phyloP scores from a whole-genome alignment of 2,113 vertebrate genomes.

The Colinus virginianus region DNA sequence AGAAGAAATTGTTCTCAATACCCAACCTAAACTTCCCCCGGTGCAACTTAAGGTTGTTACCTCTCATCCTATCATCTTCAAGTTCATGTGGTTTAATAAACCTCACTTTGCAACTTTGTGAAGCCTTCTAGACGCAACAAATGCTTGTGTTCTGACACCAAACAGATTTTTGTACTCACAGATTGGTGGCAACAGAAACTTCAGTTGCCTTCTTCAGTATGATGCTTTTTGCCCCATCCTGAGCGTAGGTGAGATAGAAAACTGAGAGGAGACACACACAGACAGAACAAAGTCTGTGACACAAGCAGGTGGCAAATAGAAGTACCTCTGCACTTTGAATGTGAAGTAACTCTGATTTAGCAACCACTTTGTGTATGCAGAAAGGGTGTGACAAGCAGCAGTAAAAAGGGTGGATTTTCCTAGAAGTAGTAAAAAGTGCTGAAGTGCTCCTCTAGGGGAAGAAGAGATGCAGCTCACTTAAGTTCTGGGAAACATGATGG shows the following conservation, averaged over 20 bases:
- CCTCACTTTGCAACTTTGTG: not conserved
- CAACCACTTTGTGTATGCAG: not conserved
- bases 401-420: accelerated
- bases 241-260: not conserved
- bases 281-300: not conserved
- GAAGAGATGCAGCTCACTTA: not conserved
- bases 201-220: not conserved
- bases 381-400: accelerated
- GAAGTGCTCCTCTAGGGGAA: not conserved
- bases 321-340: not conserved
- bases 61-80: no score
- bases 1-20: no score
- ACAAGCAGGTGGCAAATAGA: not conserved
- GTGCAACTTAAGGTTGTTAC: no score
- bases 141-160: not conserved
- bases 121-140: not conserved
- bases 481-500: accelerated
- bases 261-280: not conserved
- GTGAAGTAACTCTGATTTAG: not conserved
- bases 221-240: not conserved
- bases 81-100: not conserved
- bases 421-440: not conserved
- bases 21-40: no score
- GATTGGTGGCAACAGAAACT: not conserved
- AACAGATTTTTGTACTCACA: not conserved